These are phyloP conservation scores for Engraulis encrasicolus DNA, from an alignment of 2,113 vertebrate species.

Conservation along the genomic window DNA sequence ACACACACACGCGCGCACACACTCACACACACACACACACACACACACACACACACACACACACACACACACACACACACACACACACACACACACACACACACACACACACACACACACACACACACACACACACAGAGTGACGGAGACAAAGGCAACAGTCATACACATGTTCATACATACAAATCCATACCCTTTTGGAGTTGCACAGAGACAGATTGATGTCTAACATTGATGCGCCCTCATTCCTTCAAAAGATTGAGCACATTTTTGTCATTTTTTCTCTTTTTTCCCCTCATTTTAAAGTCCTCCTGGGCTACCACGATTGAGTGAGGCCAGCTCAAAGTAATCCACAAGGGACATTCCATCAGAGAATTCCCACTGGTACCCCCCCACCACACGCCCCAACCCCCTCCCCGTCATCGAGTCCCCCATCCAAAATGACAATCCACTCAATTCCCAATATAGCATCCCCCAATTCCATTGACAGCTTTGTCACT, in stretches of 20 bases:
- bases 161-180: background rate
- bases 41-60: background rate
- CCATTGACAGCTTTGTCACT: slow-evolving; percentile 54
- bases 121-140: slow-evolving; percentile 33
- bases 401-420: too few species aligned
- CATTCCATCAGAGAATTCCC: slow-evolving; percentile 41
- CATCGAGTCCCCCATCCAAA: slow-evolving; percentile 43
- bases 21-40: background rate
- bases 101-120: background rate
- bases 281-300: too few species aligned
- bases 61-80: background rate
- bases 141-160: too few species aligned
- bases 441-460: slow-evolving; percentile 60
- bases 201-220: slow-evolving; percentile 42
- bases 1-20: background rate
- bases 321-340: slow-evolving; percentile 2
- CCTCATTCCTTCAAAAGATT: slow-evolving; percentile 40
- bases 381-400: too few species aligned
- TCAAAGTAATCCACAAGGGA: slow-evolving; percentile 29
- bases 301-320: background rate
- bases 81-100: background rate
- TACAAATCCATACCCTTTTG: too few species aligned
- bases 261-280: background rate
- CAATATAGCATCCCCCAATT: slow-evolving; percentile 50
- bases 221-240: slow-evolving; percentile 51